phyloP scores from a whole-genome alignment of 2,797 vertebrate genomes.

The Sebastes iracundus region DNA sequence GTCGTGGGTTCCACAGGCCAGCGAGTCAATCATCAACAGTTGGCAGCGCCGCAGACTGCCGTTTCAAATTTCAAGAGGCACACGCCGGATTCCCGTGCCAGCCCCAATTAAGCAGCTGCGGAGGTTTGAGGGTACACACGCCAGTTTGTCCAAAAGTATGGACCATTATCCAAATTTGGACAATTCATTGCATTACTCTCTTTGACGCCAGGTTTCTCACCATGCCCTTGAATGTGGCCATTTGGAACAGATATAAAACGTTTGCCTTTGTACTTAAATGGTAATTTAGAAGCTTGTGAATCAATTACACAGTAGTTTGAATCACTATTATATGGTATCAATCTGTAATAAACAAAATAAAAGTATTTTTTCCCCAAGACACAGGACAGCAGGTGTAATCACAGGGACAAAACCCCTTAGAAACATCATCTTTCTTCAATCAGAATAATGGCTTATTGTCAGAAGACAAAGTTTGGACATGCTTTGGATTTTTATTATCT shows the following conservation, averaged over 20 bases:
- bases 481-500: slow-evolving; percentile 15
- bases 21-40: not conserved
- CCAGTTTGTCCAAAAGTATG: not conserved
- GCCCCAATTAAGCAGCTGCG: slow-evolving; percentile 9
- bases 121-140: not conserved
- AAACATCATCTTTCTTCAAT: slow-evolving; percentile 2
- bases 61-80: not conserved
- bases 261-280: not conserved
- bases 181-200: not conserved
- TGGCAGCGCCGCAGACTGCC: not conserved
- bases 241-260: not conserved
- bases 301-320: not conserved
- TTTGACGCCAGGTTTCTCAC: not conserved
- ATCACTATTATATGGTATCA: not conserved
- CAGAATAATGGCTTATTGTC: slow-evolving; percentile 17
- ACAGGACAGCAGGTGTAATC: not conserved
- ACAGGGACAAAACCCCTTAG: not conserved
- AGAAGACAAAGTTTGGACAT: slow-evolving; percentile 4
- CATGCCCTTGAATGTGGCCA: not conserved
- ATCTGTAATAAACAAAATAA: not conserved
- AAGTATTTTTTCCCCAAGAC: not conserved
- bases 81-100: not conserved
- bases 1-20: not conserved
- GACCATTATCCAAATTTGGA: not conserved
- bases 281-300: not conserved